Percentiles rank a stretch among this genome's conserved stretches.
Evolutionary conservation across 1,140 invertebrate genomes (phyloP).

Genomic region (Leptinotarsa lineolata): DNA sequence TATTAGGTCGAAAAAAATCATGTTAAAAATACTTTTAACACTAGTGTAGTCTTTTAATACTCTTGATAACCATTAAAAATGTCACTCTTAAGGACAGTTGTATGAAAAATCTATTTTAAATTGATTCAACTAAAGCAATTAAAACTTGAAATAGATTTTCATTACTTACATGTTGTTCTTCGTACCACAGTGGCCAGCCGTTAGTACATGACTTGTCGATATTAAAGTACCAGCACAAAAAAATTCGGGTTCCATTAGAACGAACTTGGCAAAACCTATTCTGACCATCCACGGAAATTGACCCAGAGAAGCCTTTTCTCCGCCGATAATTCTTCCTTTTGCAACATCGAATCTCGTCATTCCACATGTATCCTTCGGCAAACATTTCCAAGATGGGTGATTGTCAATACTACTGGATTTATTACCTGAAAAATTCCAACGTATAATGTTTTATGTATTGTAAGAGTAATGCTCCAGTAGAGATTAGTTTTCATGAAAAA

Average conservation of each 20-base stretch:
- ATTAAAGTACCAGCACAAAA: slow-evolving; percentile 70
- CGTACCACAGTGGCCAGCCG: slow-evolving; percentile 68
- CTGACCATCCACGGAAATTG: slow-evolving; percentile 63
- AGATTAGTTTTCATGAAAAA: too few species aligned
- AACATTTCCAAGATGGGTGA: slow-evolving; percentile 2
- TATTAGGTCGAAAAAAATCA: too few species aligned
- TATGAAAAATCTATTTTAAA: too few species aligned
- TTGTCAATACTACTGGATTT: background rate
- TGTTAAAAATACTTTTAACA: too few species aligned
- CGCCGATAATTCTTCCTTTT: slow-evolving; percentile 54
- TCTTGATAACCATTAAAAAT: too few species aligned
- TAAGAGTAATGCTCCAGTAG: too few species aligned
- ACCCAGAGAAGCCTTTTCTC: slow-evolving; percentile 55
- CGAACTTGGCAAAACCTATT: slow-evolving; percentile 63
- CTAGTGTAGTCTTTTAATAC: too few species aligned
- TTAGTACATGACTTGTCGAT: slow-evolving; percentile 64
- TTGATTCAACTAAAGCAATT: too few species aligned
- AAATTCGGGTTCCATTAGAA: slow-evolving; percentile 43
- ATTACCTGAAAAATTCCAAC: background rate
- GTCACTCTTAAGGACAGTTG: too few species aligned
- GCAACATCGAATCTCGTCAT: slow-evolving; percentile 9
- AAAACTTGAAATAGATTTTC: too few species aligned
- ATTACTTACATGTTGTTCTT: slow-evolving; percentile 49
- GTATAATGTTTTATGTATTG: too few species aligned
- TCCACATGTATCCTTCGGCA: slow-evolving; percentile 30